These are phyloP conservation scores for Drosophila lini DNA, from an alignment of 1,140 invertebrate genomes.

Conservation along the genomic window DNA sequence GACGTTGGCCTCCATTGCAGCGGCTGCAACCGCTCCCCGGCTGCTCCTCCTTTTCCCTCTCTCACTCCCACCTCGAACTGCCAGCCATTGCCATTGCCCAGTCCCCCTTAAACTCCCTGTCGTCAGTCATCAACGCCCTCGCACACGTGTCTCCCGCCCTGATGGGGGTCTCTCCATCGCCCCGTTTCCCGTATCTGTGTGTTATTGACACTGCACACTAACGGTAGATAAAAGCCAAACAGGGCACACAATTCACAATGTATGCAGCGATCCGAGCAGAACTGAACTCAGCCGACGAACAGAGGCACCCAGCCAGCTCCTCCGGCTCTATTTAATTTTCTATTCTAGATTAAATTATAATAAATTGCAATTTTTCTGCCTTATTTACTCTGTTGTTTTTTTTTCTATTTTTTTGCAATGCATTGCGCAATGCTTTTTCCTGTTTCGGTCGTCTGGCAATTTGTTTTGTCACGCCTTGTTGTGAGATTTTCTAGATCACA, in stretches of 20 bases:
- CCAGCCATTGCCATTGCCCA: slow-evolving; percentile 11
- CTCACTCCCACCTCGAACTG: slow-evolving; percentile 9
- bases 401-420: slow-evolving; percentile 27
- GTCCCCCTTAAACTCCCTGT: neutral
- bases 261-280: slow-evolving; percentile 51
- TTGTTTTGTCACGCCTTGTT: slow-evolving; percentile 47
- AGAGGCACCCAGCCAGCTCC: slow-evolving; percentile 18
- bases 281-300: slow-evolving; percentile 7
- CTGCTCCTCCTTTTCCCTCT: neutral
- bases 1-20: slow-evolving; percentile 72
- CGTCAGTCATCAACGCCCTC: slow-evolving; percentile 63
- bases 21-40: slow-evolving; percentile 7
- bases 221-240: slow-evolving; percentile 80
- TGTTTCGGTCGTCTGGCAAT: slow-evolving; percentile 39
- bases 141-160: slow-evolving; percentile 43
- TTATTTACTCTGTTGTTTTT: slow-evolving; percentile 7
- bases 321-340: slow-evolving; percentile 73
- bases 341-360: slow-evolving; percentile 83
- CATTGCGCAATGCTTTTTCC: slow-evolving; percentile 69
- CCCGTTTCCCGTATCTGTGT: slow-evolving; percentile 9
- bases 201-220: slow-evolving; percentile 78
- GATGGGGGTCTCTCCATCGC: slow-evolving; percentile 1
- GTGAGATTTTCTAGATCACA: slow-evolving; percentile 31
- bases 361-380: slow-evolving; percentile 71
- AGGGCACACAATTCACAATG: slow-evolving; percentile 63